Evolutionary conservation across 2,888 invertebrate genomes (phyloP).

Genomic region (Drosophila kokeensis): DNA sequence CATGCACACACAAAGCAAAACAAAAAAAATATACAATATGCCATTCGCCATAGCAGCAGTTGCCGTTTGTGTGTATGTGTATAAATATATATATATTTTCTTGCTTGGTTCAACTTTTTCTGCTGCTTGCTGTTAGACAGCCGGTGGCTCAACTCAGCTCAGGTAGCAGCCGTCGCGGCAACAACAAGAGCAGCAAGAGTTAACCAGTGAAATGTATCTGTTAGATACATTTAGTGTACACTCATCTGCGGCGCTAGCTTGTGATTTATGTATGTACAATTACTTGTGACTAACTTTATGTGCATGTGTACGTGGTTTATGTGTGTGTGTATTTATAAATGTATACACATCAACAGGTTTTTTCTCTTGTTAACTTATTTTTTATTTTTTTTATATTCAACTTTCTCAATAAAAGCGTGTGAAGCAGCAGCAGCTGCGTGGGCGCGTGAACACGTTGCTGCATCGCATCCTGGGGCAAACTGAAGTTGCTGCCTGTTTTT

Average conservation of each 20-base stretch:
- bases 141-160: conserved; percentile 58
- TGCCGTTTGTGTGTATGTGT: conserved; percentile 1
- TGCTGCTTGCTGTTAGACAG: conserved; percentile 59
- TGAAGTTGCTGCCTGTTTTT: conserved; percentile 22
- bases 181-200: conserved; percentile 16
- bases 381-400: conserved; percentile 18
- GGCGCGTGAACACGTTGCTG: conserved; percentile 65
- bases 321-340: conserved; percentile 2
- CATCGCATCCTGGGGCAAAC: conserved; percentile 68
- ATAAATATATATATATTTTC: conserved; percentile 15
- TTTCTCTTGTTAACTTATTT: conserved; percentile 6
- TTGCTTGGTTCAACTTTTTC: conserved; percentile 44
- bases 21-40: conserved; percentile 43
- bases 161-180: conserved; percentile 57
- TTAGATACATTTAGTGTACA: conserved; percentile 72
- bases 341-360: conserved; percentile 61
- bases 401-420: conserved; percentile 50
- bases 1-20: neutral
- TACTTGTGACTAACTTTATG: conserved; percentile 20
- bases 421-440: conserved; percentile 49
- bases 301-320: conserved; percentile 3
- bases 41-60: conserved; percentile 40
- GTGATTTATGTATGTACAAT: conserved; percentile 55
- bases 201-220: conserved; percentile 71
- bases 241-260: conserved; percentile 57